A percentile compares a stretch with the other conserved stretches of the same genome.
Evolutionary conservation across 2,888 invertebrate species (phyloP).

Genomic region (Bimastos eiseni): DNA sequence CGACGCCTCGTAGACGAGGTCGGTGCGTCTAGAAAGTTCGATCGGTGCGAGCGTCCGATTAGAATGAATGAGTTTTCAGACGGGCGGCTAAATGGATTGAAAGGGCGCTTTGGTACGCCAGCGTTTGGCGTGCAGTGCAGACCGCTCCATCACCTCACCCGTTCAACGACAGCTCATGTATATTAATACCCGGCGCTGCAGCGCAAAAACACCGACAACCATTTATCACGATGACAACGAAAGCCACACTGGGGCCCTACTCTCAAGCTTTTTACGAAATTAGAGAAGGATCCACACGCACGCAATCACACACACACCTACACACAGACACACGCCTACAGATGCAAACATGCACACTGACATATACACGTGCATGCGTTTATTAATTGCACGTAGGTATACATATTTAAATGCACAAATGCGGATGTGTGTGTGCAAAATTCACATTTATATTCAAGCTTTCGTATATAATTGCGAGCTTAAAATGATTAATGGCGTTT

Average conservation of each 20-base stretch:
- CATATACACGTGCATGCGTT: not conserved
- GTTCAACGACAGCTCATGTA: not conserved
- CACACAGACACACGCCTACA: not conserved
- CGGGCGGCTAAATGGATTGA: constrained; percentile 13
- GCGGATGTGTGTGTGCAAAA: too few species aligned
- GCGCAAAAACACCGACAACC: not conserved
- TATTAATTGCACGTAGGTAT: not conserved
- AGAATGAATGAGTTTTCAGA: not conserved
- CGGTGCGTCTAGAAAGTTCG: not conserved
- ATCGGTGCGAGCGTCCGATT: not conserved
- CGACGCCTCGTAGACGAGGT: not conserved
- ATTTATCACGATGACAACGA: not conserved
- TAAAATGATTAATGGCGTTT: not conserved
- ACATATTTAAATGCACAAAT: too few species aligned
- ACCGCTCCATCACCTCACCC: not conserved
- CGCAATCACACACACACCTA: not conserved
- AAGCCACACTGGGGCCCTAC: not conserved
- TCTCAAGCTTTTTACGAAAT: not conserved
- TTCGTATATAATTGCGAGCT: not conserved
- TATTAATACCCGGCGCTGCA: not conserved
- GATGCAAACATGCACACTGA: not conserved
- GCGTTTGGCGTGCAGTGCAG: not conserved
- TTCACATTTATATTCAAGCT: not conserved
- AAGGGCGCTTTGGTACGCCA: not conserved
- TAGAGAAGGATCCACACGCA: not conserved